Base-by-base conservation (phyloP, 53 echinoderm and acorn worm genomes). In the Zoroaster sp. region DNA sequence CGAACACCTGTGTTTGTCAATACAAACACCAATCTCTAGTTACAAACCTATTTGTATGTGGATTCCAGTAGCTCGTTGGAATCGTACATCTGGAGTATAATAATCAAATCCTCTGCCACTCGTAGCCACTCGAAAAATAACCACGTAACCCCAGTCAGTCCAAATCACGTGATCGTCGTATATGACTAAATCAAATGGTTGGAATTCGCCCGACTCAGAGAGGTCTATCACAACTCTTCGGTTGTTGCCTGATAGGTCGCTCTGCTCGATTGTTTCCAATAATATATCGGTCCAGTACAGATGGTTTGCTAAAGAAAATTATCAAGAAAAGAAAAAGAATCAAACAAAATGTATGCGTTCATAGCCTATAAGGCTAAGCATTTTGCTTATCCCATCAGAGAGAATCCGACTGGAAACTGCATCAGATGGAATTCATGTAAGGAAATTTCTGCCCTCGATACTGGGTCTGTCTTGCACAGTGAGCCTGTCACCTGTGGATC, bases 281-380 rank as follows among this genome's bases (percentile, higher is more conserved):
- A 40, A 70, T 2, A 88, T 95, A 66, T 97, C 97, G 36, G 93
- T 93, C 97, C 97, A 97, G 76, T 93, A 97, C 59, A 97, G 80
- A 14, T 87, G 59, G 36, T 68, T 45, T 5, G 36, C 96, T 96
- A 38, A n/a, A 75, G 14, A 73, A 40, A 15, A 20, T 21, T 55
- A n/a, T n/a, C n/a, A n/a, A n/a, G n/a, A n/a, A 55, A 55, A 55
- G 18, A n/a, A 55, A 55, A 55, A 21, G 20, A 1, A 53, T 7
- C 45, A 44, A 12, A 44, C 45, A 23, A 8, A 32, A 18, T 32
- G 7, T n/a, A n/a, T n/a, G n/a, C n/a, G n/a, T n/a, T n/a, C n/a
- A n/a, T n/a, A n/a, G n/a, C n/a, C n/a, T n/a, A n/a, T n/a, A n/a
- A n/a, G n/a, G n/a, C n/a, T n/a, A n/a, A n/a, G n/a, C n/a, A n/a